Evolutionary conservation across 2,888 invertebrate genomes (phyloP), one percentile per base, ranked within the genome.

Genomic region (Heliconius ethilla): DNA sequence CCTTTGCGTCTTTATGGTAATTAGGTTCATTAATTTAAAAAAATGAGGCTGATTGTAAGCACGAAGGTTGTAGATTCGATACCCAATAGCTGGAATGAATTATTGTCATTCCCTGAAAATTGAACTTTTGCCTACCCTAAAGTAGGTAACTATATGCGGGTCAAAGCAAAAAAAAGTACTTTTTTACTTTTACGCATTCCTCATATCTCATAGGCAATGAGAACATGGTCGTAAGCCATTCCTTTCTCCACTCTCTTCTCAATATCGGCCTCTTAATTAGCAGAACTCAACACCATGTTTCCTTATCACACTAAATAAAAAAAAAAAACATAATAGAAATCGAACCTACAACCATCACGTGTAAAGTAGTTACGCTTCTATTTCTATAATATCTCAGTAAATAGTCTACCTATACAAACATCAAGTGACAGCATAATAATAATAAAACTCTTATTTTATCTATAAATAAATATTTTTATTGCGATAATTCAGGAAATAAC

Each of bases 381-480:
- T 33, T 45, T 18, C 15, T 15, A 15, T 6, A 29, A 18, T 10
- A 11, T n/a, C 5, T n/a, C n/a, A 37, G 37, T n/a, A 67, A 22
- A 67, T 37, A n/a, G 11, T 37, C 10, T 29, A 10, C 40, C 1
- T 7, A 69, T n/a, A 67, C 13, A 40, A 69, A 25, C 37, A 37
- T 22, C 69, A 69, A 1, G 69, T 40, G 40, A 69, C 40, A 69
- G 40, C 40, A 25, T 40, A 45, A 13, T 45, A 45, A 69, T 69
- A 69, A 9, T 33, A 59, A 59, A 18, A 72, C 59, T 59, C 22
- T 27, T 63, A 37, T 27, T 62, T 45, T 45, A 63, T 65, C 55
- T 67, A 76, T 69, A 74, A 77, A 76, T 79, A 79, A 51, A 79
- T 70, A 72, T 67, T 73, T 73, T 77, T 74, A 77, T 77, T 77